Evolutionary conservation across 2,888 invertebrate species (phyloP).

Genomic region (Pycnomerus fuliginosus): DNA sequence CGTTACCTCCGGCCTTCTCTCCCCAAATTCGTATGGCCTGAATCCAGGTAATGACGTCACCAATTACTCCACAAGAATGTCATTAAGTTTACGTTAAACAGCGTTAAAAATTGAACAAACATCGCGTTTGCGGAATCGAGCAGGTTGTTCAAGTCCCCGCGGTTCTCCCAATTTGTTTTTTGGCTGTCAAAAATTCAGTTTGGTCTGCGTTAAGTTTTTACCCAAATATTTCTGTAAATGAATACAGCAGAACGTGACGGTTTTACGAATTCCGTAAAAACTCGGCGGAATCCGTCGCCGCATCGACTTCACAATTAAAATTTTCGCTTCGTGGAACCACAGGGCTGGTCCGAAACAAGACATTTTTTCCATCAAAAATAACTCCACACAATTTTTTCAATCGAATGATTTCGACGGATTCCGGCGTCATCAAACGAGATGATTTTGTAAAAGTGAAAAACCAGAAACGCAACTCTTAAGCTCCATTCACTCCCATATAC

Average conservation of each 20-base stretch:
- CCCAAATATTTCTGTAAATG: conserved; percentile 47
- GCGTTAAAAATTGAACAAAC: too few species aligned
- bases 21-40: conserved; percentile 53
- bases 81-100: too few species aligned
- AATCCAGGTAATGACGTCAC: conserved; percentile 50
- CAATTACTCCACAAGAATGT: too few species aligned
- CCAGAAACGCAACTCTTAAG: too few species aligned
- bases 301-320: conserved; percentile 38
- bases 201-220: conserved; percentile 42
- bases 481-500: too few species aligned
- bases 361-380: too few species aligned
- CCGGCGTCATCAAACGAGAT: too few species aligned
- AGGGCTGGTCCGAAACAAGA: too few species aligned
- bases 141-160: neutral
- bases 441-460: too few species aligned
- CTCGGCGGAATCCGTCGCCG: conserved; percentile 28
- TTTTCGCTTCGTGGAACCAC: too few species aligned
- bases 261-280: conserved; percentile 26
- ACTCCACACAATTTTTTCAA: too few species aligned
- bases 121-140: neutral
- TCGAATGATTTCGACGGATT: too few species aligned
- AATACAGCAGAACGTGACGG: conserved; percentile 29
- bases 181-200: conserved; percentile 42
- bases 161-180: conserved; percentile 16
- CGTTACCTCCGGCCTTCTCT: conserved; percentile 52